A percentile compares a stretch with the other conserved stretches of the same genome.
These are phyloP conservation scores for Lepidostoma basale DNA, from an alignment of 1,140 invertebrate genomes.

Conservation along the genomic window DNA sequence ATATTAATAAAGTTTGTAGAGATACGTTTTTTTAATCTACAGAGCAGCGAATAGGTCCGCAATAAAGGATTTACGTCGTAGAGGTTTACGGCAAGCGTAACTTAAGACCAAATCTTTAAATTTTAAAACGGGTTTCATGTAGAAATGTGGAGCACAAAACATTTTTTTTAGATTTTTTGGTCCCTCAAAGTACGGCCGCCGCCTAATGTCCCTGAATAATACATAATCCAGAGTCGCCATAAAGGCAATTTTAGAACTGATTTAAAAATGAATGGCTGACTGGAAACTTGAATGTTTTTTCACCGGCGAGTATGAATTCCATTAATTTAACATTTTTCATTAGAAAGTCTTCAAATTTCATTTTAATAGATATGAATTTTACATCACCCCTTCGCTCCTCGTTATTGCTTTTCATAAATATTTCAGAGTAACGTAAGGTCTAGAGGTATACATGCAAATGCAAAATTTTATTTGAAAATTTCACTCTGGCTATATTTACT, in stretches of 20 bases:
- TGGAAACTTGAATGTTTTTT: neutral
- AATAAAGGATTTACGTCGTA: constrained; percentile 16
- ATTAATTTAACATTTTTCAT: neutral
- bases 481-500: too few species aligned
- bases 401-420: too few species aligned
- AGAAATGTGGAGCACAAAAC: neutral
- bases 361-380: too few species aligned
- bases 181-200: neutral
- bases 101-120: constrained; percentile 11
- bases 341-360: too few species aligned
- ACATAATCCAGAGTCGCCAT: neutral
- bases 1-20: constrained; percentile 26
- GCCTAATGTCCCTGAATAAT: constrained; percentile 2
- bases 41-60: neutral
- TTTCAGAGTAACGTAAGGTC: too few species aligned
- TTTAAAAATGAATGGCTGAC: constrained; percentile 3
- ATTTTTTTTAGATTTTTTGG: neutral
- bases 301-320: too few species aligned
- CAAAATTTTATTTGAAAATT: too few species aligned
- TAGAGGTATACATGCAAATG: too few species aligned
- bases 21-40: constrained; percentile 19
- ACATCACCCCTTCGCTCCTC: too few species aligned
- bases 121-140: constrained; percentile 12
- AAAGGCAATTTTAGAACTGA: constrained; percentile 13
- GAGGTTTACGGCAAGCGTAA: constrained; percentile 6